phyloP scores from a whole-genome alignment of 2,797 vertebrate species.

The Scleropages formosus region DNA sequence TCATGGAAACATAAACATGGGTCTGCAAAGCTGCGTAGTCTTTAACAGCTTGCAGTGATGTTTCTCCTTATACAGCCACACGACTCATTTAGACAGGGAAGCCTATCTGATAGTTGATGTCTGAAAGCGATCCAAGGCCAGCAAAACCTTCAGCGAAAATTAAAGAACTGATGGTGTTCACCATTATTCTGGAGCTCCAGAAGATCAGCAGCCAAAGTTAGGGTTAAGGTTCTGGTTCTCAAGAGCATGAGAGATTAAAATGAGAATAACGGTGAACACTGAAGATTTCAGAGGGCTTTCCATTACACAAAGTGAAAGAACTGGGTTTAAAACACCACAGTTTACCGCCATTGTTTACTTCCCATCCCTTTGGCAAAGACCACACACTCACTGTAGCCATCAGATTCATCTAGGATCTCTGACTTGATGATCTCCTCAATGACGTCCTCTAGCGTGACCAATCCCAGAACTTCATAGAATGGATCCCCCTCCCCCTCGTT shows the following conservation, averaged over 20 bases:
- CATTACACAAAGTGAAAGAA: background rate
- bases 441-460: constrained; percentile 73
- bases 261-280: background rate
- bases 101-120: constrained; percentile 5
- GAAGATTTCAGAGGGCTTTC: background rate
- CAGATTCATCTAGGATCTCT: constrained; percentile 84
- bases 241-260: too few relatives aligned
- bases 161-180: too few relatives aligned
- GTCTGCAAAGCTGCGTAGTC: too few relatives aligned
- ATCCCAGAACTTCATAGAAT: constrained; percentile 75
- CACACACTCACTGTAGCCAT: constrained; percentile 75
- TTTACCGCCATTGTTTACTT: background rate
- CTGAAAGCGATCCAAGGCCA: background rate
- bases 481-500: constrained; percentile 74
- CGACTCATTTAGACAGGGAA: background rate
- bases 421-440: constrained; percentile 88
- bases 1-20: too few relatives aligned
- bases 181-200: background rate
- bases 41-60: too few relatives aligned
- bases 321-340: background rate
- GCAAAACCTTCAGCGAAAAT: too few relatives aligned
- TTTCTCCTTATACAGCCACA: too few relatives aligned
- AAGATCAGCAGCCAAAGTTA: background rate
- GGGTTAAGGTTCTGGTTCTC: background rate
- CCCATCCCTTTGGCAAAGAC: background rate